phyloP scores from a whole-genome alignment of 2,113 vertebrate genomes.

The Dipodomys spectabilis region DNA sequence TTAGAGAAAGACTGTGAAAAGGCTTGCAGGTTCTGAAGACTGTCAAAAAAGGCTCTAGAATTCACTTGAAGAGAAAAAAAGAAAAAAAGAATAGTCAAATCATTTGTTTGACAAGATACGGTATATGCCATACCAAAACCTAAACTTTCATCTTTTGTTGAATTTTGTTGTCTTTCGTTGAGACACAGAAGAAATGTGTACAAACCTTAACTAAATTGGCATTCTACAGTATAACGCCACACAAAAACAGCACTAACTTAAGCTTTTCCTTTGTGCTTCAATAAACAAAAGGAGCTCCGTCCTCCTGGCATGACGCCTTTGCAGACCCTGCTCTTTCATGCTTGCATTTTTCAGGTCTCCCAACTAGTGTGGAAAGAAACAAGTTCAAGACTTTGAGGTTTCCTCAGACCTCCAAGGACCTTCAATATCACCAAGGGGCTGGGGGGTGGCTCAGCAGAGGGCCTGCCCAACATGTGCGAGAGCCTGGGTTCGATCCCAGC shows the following conservation, averaged over 20 bases:
- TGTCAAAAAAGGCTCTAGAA: background rate
- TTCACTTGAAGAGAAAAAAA: background rate
- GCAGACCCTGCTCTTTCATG: background rate
- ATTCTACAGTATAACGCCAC: background rate
- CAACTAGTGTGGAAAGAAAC: background rate
- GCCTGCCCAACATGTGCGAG: background rate
- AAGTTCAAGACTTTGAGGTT: background rate
- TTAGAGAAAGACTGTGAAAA: background rate
- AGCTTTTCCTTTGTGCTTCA: background rate
- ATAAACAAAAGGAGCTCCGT: background rate
- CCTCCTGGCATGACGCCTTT: background rate
- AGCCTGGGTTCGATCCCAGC: background rate
- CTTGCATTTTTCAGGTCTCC: background rate
- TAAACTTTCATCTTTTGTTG: background rate
- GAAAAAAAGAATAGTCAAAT: background rate
- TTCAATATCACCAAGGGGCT: background rate
- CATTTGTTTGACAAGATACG: background rate
- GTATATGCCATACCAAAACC: background rate
- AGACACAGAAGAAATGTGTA: too few species aligned
- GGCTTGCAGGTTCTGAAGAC: background rate
- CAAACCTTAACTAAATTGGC: too few species aligned
- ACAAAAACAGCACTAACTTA: background rate
- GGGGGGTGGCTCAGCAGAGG: background rate
- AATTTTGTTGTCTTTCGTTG: background rate
- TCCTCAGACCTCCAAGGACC: background rate